These are phyloP conservation scores for Aphrocallistes beatrix DNA, from an alignment of 37 sponge, comb jelly and placozoan species.

Conservation along the genomic window DNA sequence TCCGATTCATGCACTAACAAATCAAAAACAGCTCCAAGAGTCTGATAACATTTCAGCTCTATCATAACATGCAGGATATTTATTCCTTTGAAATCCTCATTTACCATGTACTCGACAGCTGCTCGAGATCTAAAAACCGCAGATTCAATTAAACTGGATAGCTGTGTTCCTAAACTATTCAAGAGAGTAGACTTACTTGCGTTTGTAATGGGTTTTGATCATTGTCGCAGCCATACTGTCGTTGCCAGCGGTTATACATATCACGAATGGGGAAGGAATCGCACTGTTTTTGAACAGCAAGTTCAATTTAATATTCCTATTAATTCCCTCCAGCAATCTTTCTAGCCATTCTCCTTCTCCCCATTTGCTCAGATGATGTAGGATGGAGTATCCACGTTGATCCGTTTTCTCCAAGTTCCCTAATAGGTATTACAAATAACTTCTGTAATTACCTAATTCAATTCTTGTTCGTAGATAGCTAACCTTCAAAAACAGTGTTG, in stretches of 20 bases:
- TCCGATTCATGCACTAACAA: background rate
- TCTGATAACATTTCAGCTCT: background rate
- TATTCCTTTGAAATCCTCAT: background rate
- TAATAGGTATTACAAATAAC: background rate
- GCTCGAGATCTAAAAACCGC: background rate
- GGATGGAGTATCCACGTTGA: background rate
- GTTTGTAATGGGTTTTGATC: background rate
- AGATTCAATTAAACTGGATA: background rate
- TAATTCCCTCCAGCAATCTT: background rate
- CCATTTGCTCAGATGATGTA: background rate
- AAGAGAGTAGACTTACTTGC: background rate
- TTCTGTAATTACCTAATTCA: background rate
- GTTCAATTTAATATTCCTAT: background rate
- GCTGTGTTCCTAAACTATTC: background rate
- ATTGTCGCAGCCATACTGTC: background rate
- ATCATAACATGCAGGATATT: background rate
- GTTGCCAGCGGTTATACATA: slow-evolving; percentile 4
- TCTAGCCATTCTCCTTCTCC: background rate
- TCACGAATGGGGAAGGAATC: background rate
- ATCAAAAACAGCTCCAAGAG: slow-evolving; percentile 1
- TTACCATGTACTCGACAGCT: background rate
- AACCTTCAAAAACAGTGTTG: slow-evolving; percentile 5
- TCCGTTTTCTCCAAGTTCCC: background rate
- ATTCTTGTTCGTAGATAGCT: background rate
- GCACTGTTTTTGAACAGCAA: background rate